Conservation (phyloP, 2,888 invertebrate genomes). For the Amitus sp. region DNA sequence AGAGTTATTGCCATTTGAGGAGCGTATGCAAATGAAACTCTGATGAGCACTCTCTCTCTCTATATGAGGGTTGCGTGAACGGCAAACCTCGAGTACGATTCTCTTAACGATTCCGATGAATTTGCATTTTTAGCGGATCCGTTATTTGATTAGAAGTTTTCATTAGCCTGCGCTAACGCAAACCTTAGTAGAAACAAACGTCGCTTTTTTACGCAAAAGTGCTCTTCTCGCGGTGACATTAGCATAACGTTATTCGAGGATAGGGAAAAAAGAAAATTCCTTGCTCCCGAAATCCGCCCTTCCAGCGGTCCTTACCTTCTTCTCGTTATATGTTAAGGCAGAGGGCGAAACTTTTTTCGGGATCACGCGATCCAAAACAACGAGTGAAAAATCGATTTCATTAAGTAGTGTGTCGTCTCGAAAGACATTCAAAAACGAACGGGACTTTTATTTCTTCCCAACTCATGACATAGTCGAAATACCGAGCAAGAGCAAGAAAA, state of each 20-base stretch:
- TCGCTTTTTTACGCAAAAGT: conserved; percentile 21
- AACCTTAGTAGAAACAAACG: conserved; percentile 33
- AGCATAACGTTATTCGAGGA: not conserved
- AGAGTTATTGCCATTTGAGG: conserved; percentile 51
- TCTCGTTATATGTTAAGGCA: conserved; percentile 27
- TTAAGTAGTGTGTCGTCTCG: conserved; percentile 51
- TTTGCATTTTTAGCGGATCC: conserved; percentile 63
- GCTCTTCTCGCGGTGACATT: conserved; percentile 16
- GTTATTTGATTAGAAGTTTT: conserved; percentile 60
- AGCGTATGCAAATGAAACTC: conserved; percentile 53
- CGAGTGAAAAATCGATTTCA: conserved; percentile 51
- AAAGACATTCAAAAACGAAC: conserved; percentile 36
- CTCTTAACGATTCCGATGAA: conserved; percentile 44
- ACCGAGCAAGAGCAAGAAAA: conserved; percentile 35
- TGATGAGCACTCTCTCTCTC: conserved; percentile 39
- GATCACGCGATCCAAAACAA: conserved; percentile 41
- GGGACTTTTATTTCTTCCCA: conserved; percentile 33
- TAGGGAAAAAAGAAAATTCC: not conserved
- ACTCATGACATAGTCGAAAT: conserved; percentile 35
- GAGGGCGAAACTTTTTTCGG: conserved; percentile 30
- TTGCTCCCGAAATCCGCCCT: conserved; percentile 2
- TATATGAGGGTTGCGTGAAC: conserved; percentile 34
- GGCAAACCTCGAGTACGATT: conserved; percentile 30
- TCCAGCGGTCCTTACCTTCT: conserved; percentile 9
- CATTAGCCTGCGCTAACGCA: conserved; percentile 39